Evolutionary conservation across 30 jellyfish, hydroid and myxozoan species (phyloP), one percentile per base, ranked within the genome.

Genomic region (Hydractinia symbiolongicarpus): DNA sequence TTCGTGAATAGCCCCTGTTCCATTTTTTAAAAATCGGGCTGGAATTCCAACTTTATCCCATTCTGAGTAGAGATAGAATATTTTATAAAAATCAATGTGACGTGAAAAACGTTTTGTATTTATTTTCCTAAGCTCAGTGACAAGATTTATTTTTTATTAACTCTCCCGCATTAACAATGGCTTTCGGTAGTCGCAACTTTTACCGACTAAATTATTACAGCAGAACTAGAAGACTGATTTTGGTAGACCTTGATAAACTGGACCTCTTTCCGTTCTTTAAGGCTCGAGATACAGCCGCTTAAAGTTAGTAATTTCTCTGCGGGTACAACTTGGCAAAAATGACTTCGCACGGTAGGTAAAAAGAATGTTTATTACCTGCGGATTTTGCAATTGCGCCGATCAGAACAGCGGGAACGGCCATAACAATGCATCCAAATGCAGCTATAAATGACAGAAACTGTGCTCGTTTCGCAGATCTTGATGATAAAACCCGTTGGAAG

Each of bases 371-470:
- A 11, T 58, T 58, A 90, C 97, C 96, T 21, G 96, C 54, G 14
- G 96, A 86, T 67, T 73, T 82, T 4, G 97, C 97, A 53, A 86
- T 67, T 1, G 96, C 96, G 30, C 97, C 97, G 50, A 90, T 82
- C 69, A 90, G 81, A 17, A 90, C 88, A 7, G 97, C 91, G 9
- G 97, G 97, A 9, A 86, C 53, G 21, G 97, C 94, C 97, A 90
- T 82, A 21, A 90, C 54, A 9, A 90, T 19, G 53, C 97, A 90
- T 0, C 96, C 97, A 82, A 90, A 78, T 49, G 96, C 86, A 62
- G 95, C 94, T 58, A 77, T 53, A 61, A 86, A 81, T 5, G 96
- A 86, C 50, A 86, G 53, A n/a, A 58, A 19, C 60, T 79, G 95
- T 16, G 97, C 97, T 16, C 86, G 55, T 78, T 77, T 54, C 51